phyloP scores from a whole-genome alignment of 2,113 vertebrate genomes.

The Chloropsis hardwickii region DNA sequence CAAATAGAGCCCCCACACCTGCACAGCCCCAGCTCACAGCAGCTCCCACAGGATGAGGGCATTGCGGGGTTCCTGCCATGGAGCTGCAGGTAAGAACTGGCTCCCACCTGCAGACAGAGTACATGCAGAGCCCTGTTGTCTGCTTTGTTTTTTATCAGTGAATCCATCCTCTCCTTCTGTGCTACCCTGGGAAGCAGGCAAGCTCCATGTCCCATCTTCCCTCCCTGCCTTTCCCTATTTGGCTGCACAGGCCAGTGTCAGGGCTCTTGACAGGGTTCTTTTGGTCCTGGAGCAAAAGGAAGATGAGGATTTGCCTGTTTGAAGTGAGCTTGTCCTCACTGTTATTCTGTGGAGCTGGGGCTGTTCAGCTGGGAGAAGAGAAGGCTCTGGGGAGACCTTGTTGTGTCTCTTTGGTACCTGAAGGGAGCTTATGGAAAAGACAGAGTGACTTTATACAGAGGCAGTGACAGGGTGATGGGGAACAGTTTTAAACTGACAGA shows the following conservation, averaged over 20 bases:
- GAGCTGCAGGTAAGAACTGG: neutral
- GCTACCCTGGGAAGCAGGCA: neutral
- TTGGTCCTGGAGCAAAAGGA: neutral
- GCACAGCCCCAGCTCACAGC: neutral
- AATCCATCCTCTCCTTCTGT: neutral
- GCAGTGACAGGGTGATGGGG: neutral
- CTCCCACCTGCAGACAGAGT: neutral
- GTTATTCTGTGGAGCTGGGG: neutral
- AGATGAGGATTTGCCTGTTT: neutral
- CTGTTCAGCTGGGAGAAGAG: neutral
- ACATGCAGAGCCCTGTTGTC: neutral
- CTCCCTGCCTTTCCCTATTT: neutral
- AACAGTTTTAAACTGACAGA: neutral
- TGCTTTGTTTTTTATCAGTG: neutral
- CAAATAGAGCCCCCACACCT: neutral
- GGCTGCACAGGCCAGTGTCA: neutral
- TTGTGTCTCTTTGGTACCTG: neutral
- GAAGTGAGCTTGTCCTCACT: neutral
- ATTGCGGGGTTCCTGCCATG: accelerated
- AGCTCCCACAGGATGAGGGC: accelerated
- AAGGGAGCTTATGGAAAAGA: neutral
- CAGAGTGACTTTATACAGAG: neutral
- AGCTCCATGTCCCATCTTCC: neutral
- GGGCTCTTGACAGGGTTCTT: neutral
- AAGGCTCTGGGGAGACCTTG: neutral